phyloP scores from a whole-genome alignment of 2,888 invertebrate species.

The Lithophane socia region DNA sequence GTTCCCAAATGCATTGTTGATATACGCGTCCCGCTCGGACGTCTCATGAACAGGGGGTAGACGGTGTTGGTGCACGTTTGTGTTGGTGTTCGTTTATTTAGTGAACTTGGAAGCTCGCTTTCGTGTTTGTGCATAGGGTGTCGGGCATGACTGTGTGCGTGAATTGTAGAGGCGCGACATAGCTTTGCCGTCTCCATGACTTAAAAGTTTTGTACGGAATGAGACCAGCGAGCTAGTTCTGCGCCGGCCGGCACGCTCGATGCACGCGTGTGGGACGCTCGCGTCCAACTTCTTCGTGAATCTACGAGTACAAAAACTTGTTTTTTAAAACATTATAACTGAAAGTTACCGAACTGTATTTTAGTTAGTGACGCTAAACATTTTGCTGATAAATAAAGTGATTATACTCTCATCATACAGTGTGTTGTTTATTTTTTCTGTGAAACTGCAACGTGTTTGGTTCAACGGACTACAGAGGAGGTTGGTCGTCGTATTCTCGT shows the following conservation, averaged over 20 bases:
- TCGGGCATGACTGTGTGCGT: constrained; percentile 84
- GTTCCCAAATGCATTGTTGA: constrained; percentile 86
- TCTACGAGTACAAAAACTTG: constrained; percentile 84
- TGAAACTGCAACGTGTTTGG: constrained; percentile 90
- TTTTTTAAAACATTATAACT: constrained; percentile 73
- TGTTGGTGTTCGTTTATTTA: constrained; percentile 90
- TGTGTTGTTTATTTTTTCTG: constrained; percentile 86
- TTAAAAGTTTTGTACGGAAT: constrained; percentile 90
- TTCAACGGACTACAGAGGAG: constrained; percentile 89
- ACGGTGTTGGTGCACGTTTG: constrained; percentile 87
- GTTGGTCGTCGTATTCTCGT: constrained; percentile 87
- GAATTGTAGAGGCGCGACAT: constrained; percentile 90
- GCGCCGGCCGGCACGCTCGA: constrained; percentile 87
- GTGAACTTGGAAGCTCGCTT: constrained; percentile 90
- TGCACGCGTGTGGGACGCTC: constrained; percentile 79
- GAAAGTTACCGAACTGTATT: constrained; percentile 69
- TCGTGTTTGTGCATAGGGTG: constrained; percentile 90
- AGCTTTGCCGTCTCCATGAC: constrained; percentile 91
- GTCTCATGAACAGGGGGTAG: constrained; percentile 89
- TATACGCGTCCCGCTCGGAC: constrained; percentile 85
- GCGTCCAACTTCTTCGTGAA: constrained; percentile 85
- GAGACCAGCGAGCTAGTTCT: constrained; percentile 86
- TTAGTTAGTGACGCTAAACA: constrained; percentile 67
- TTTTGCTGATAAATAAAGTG: constrained; percentile 78
- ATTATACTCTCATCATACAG: constrained; percentile 71